phyloP scores from a whole-genome alignment of 2,888 invertebrate species.

The Rhagonycha fulva region DNA sequence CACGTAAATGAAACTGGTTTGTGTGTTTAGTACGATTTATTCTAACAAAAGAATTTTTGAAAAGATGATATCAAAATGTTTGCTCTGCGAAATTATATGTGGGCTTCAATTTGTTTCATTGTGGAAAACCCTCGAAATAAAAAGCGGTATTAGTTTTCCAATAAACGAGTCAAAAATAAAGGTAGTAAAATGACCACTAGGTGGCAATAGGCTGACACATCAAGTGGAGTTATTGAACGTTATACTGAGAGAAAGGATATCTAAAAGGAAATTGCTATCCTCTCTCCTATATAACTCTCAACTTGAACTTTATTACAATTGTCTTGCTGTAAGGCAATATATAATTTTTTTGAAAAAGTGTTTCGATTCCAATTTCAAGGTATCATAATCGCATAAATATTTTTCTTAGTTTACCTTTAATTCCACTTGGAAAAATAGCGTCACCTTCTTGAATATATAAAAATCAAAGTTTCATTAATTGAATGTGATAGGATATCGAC shows the following conservation, averaged over 20 bases:
- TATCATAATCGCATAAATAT: neutral
- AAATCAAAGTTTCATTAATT: neutral
- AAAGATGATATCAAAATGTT: neutral
- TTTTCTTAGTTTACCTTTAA: neutral
- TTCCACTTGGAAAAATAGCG: neutral
- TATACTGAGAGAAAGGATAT: constrained; percentile 11
- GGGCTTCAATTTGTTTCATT: constrained; percentile 3
- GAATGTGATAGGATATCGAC: neutral
- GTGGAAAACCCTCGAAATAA: constrained; percentile 16
- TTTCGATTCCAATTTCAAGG: neutral
- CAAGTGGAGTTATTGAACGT: constrained; percentile 20
- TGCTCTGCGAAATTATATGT: neutral
- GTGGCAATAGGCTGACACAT: constrained; percentile 30
- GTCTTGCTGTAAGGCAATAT: neutral
- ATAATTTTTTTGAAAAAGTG: neutral
- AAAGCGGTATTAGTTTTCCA: constrained; percentile 26
- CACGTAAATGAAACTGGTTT: neutral
- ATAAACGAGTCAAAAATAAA: constrained; percentile 18
- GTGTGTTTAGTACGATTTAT: neutral
- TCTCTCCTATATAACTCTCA: constrained; percentile 8
- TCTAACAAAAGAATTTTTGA: neutral
- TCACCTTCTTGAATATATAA: too few species aligned
- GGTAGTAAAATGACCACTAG: constrained; percentile 27
- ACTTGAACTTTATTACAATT: neutral
- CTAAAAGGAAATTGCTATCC: constrained; percentile 18